Base-by-base conservation (phyloP, 2,888 invertebrate genomes). In the Hemaris fuciformis region DNA sequence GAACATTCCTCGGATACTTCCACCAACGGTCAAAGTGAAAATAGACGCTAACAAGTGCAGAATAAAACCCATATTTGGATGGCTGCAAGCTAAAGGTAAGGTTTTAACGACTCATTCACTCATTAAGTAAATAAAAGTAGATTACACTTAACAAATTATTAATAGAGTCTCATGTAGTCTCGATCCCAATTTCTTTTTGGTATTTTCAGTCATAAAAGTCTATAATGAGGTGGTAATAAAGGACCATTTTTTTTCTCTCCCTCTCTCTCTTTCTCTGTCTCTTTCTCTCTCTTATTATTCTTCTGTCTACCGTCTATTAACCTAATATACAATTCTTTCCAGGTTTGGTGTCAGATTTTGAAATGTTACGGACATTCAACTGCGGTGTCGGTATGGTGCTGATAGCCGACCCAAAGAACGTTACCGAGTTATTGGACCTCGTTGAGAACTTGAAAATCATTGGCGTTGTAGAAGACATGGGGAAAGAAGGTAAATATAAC, bases 301-400 rank as follows among this genome's bases (percentile, higher is more conserved):
- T n/a, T n/a, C n/a, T n/a, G n/a, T n/a, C n/a, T n/a, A n/a, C n/a
- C n/a, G n/a, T n/a, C n/a, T n/a, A n/a, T n/a, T n/a, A n/a, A 13
- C 0, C 10, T 34, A 46, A 41, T 1, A 10, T 42, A 6, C 18
- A 38, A 10, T 43, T 15, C 31, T 25, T 65, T 62, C 1, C 71
- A 95, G 97, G 97, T 15, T 93, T 94, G 57, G 94, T 99, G 0
- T 94, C 94, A 2, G 95, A 96, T 75, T 86, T 92, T 62, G 97
- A 98, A 81, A 95, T 99, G 96, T 91, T 98, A 13, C 93, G 96
- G 57, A 98, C 98, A 0, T 98, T 99, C 86, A 99, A 99, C 90
- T 99, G 99, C 87, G 99, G 99, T 0, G 93, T 99, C 45, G 99
- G 99, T 0, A 96, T 97, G 87, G 93, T 98, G 22, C 84, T 98